Base-by-base conservation (phyloP, 2,113 vertebrate genomes). In the Gobius niger region DNA sequence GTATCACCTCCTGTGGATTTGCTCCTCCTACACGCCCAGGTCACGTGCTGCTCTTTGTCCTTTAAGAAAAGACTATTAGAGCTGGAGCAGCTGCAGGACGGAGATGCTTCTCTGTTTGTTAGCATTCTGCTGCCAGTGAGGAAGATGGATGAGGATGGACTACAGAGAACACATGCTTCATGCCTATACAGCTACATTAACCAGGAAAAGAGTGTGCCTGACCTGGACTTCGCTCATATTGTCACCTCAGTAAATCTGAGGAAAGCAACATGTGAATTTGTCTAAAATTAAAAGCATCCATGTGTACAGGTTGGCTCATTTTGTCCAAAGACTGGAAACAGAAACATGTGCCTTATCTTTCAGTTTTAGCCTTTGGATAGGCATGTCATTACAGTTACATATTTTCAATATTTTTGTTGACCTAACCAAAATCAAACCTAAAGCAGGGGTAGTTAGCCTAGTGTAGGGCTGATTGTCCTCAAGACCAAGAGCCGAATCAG, bases 31-130 rank as follows among this genome's bases (percentile, higher is more conserved):
- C 41, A 2, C 9, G 46, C 70, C 65, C 51, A 0, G 62, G 73
- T 81, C 81, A 83, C 18, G 63, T 81, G 81, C 59, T 24, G 14
- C 47, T 50, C 73, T 86, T 83, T 86, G 81, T 81, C 75, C 75
- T 44, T 44, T 65, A n/a, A 76, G 72, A 67, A 61, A 57, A 57
- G 63, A 57, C 68, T 66, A 63, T 16, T 11, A 67, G 54, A n/a
- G 76, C 49, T 41, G 56, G 59, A 76, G 47, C 82, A 87, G 80
- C 77, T 87, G 82, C 60, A 70, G 56, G 54, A 80, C 24, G 56
- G 57, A 18, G 67, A 63, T 46, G 44, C 44, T 76, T 65, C 10
- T 46, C 46, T 77, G 63, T 44, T 44, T 42, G 63, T 57, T 34
- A 70, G 64, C 76, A 72, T 71, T 44, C 69, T 69, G 57, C 71